Base-by-base conservation (phyloP, 2,797 vertebrate species). In the Trematomus bernacchii region DNA sequence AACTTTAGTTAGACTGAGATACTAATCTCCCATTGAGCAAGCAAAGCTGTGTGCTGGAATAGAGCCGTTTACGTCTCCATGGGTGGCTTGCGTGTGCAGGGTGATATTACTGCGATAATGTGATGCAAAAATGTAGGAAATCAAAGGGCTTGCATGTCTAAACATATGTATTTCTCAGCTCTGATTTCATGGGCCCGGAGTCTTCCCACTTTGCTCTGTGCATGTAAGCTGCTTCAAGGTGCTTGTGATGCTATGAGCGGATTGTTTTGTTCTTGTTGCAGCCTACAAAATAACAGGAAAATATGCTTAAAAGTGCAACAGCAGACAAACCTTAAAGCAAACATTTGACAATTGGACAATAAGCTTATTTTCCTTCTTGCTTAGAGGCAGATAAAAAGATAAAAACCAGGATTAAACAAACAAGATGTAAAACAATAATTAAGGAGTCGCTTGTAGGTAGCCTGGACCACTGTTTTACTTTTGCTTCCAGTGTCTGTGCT, bases 21-120 rank as follows among this genome's bases (percentile, higher is more conserved):
- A 21, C 78, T 83, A 78, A 85, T 87, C 76, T 78, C 10, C 8
- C 18, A 57, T 66, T 75, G 67, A 64, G 53, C 19, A 60, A 73
- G 64, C 9, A 58, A 55, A 69, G 44, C 68, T 48, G 43, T 10
- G 1, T n/a, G 64, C 51, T 27, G 66, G 43, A 40, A 21, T 27
- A 2, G n/a, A 64, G 48, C 5, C 57, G 66, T 71, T 78, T 71
- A 48, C 58, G 37, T 53, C 60, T 77, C 46, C 13, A 0, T n/a
- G 42, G 47, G 55, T 53, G 60, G 66, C 3, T 50, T 66, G 16
- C 4, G 16, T 51, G 27, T 46, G 50, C 42, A 30, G 10, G 54
- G 11, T 10, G 42, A 51, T 37, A 68, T 69, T 44, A 42, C n/a
- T 55, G 43, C 14, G 2, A 57, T 21, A 27, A 54, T 23, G 46